These are phyloP conservation scores for Morinoia aosen DNA, from an alignment of 2,888 invertebrate species.

Conservation along the genomic window DNA sequence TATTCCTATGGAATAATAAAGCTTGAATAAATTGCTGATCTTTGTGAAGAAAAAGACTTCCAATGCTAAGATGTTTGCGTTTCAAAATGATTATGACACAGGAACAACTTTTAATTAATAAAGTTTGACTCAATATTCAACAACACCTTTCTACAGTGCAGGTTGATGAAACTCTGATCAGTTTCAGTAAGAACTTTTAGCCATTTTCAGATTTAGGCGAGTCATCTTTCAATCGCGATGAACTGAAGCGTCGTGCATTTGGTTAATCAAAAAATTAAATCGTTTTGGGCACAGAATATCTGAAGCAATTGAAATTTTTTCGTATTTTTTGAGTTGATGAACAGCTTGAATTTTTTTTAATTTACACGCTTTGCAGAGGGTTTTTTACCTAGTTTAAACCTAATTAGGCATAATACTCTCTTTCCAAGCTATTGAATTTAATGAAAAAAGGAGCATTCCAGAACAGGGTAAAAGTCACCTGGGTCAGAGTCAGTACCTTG, in stretches of 20 bases:
- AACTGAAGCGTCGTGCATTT: not conserved
- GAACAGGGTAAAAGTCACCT: constrained; percentile 38
- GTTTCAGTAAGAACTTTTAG: not conserved
- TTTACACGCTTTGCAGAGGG: not conserved
- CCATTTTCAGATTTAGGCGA: not conserved
- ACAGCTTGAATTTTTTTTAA: not conserved
- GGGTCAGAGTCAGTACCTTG: constrained; percentile 53
- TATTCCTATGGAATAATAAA: not conserved
- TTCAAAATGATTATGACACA: not conserved
- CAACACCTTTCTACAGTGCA: not conserved
- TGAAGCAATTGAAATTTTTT: not conserved
- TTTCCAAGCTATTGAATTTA: not conserved
- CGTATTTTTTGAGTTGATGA: not conserved
- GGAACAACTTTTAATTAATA: not conserved
- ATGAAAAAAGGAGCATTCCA: constrained; percentile 27
- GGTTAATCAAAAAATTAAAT: not conserved
- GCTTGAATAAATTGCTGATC: not conserved
- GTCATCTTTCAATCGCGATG: not conserved
- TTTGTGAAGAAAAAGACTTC: not conserved
- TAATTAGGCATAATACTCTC: not conserved
- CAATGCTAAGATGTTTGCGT: not conserved
- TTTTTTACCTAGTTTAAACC: not conserved
- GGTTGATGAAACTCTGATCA: not conserved
- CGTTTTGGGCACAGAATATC: not conserved
- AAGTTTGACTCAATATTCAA: not conserved